These are phyloP conservation scores for Idaea straminata DNA, from an alignment of 2,888 invertebrate genomes.

Conservation along the genomic window DNA sequence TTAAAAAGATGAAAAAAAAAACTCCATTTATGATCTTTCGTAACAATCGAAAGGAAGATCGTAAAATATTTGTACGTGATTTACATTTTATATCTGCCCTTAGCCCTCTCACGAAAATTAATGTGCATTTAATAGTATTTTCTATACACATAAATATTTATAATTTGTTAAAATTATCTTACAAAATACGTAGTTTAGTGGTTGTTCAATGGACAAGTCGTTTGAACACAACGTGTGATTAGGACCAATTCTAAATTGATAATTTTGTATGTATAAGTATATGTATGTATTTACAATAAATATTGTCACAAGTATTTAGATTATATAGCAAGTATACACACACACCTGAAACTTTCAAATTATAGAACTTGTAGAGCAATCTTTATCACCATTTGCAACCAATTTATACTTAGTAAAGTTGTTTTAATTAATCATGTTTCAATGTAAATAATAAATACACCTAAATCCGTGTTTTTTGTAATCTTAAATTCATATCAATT, in stretches of 20 bases:
- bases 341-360: background rate
- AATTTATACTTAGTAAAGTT: background rate
- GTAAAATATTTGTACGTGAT: too few species aligned
- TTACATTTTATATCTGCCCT: background rate
- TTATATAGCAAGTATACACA: background rate
- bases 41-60: too few species aligned
- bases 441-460: background rate
- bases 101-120: background rate
- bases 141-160: background rate
- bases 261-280: background rate
- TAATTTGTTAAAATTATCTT: background rate
- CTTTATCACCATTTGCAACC: background rate
- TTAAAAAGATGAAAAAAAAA: background rate
- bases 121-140: background rate
- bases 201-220: background rate
- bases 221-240: background rate
- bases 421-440: too few species aligned
- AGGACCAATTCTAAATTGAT: background rate
- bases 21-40: too few species aligned
- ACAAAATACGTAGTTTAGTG: background rate
- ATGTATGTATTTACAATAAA: background rate
- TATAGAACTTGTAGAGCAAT: background rate
- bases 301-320: background rate
- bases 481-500: background rate
- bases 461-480: background rate